Conservation (phyloP, 2,113 vertebrate genomes). For the Hypomesus transpacificus region DNA sequence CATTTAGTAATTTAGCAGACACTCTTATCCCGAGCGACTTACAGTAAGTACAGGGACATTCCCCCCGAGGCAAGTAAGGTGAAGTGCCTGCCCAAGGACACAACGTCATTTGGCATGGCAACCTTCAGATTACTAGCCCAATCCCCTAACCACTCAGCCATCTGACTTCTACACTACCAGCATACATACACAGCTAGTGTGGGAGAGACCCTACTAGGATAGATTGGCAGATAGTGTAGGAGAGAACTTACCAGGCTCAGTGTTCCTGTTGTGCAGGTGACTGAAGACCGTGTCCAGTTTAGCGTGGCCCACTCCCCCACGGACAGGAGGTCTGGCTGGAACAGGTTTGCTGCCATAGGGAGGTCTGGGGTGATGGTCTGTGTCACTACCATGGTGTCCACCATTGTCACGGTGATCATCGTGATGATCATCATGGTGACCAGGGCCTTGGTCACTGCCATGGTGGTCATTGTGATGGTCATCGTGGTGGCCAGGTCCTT, state of each 20-base stretch:
- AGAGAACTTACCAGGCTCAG: constrained; percentile 52
- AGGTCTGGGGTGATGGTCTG: constrained; percentile 25
- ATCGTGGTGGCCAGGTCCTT: neutral
- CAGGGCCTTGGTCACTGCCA: constrained; percentile 17
- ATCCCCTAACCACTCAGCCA: no score
- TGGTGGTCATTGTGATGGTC: constrained; percentile 10
- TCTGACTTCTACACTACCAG: no score
- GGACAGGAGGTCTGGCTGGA: constrained; percentile 1
- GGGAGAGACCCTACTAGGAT: neutral
- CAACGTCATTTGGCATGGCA: no score
- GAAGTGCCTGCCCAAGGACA: no score
- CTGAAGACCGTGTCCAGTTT: constrained; percentile 69
- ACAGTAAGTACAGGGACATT: no score
- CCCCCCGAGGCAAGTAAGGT: no score
- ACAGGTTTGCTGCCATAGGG: constrained; percentile 46
- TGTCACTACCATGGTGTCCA: constrained; percentile 6
- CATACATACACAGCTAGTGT: neutral
- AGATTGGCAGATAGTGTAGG: neutral
- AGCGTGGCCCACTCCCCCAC: constrained; percentile 34
- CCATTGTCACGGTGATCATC: constrained; percentile 8
- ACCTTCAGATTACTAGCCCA: no score
- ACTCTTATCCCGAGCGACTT: no score
- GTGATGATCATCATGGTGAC: constrained; percentile 16
- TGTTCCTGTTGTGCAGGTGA: constrained; percentile 58
- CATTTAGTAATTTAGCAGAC: no score